Percentiles rank a stretch among this genome's conserved stretches.
These are phyloP conservation scores for Clarias fuscus DNA, from an alignment of 2,797 vertebrate species.

Conservation along the genomic window DNA sequence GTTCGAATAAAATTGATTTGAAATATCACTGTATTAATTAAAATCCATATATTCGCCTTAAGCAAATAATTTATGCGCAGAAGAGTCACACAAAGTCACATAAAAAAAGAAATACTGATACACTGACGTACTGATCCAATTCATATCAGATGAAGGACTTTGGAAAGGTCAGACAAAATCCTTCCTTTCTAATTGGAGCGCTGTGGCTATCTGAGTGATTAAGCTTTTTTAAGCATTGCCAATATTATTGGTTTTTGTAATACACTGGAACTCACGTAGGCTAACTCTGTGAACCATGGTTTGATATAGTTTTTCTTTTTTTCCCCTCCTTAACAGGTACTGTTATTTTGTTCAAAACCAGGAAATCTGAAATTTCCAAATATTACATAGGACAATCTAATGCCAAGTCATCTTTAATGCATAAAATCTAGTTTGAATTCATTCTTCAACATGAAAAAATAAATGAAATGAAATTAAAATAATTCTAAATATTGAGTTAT, in stretches of 20 bases:
- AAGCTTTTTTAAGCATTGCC: conserved; percentile 16
- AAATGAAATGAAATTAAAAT: no score
- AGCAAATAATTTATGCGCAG: no score
- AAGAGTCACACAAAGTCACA: background rate
- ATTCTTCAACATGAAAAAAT: no score
- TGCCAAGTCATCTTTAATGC: background rate
- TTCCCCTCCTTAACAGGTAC: background rate
- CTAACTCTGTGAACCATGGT: background rate
- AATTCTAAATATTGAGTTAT: background rate
- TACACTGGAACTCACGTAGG: background rate
- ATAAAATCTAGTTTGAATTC: background rate
- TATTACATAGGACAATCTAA: background rate
- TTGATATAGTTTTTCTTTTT: background rate
- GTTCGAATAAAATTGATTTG: background rate
- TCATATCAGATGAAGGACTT: conserved; percentile 9
- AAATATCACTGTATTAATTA: background rate
- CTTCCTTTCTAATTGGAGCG: background rate
- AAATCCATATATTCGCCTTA: background rate
- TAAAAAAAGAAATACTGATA: background rate
- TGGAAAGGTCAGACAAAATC: conserved; percentile 25
- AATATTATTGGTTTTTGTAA: conserved; percentile 20
- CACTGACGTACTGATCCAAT: background rate
- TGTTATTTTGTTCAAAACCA: background rate
- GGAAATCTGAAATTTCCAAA: background rate
- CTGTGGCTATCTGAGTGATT: conserved; percentile 3